Base-by-base conservation (phyloP, 1,140 invertebrate genomes). In the Neoseiulus cucumeris region DNA sequence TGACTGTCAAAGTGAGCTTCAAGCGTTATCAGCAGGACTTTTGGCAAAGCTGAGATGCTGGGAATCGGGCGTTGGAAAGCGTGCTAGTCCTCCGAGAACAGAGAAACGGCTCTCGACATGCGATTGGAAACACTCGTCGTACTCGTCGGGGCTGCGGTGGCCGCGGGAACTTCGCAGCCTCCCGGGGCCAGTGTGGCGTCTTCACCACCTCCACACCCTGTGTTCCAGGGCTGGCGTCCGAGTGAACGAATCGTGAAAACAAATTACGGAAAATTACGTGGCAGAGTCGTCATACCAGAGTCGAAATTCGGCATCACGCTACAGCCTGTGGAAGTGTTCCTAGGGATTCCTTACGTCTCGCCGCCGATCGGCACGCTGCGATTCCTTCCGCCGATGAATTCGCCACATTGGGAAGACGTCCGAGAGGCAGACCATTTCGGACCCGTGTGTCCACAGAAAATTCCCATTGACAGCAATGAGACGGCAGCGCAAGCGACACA, bases 321-420 rank as follows among this genome's bases (percentile, higher is more conserved):
- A 0, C 69, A 67, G 4, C 69, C 75, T 0, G 74, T 78, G 5
- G 76, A 77, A 66, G 74, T 76, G 17, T 80, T 79, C 68, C 71
- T 79, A 22, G 79, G 79, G 12, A 84, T 91, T 64, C 87, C 87
- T 7, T 92, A 90, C 79, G 87, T 86, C 0, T 84, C 85, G 9
- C 80, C 82, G 28, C 87, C 87, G 4, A 74, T 81, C 1, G 83
- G 82, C 20, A 78, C 80, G 12, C 75, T 85, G 42, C 80, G 87
- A 28, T 84, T 87, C 70, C 81, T 81, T 64, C 78, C 83, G n/a
- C 84, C 86, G 28, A 79, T 81, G 44, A 80, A 82, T 2, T 82
- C 85, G 6, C 76, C 81, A 22, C 74, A 80, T 64, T 87, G 86
- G 84, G 79, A 80, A 59, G 84, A 84, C 44, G 83, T 85, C 25